Evolutionary conservation across 2,888 invertebrate genomes (phyloP).

Genomic region (Labia minor): DNA sequence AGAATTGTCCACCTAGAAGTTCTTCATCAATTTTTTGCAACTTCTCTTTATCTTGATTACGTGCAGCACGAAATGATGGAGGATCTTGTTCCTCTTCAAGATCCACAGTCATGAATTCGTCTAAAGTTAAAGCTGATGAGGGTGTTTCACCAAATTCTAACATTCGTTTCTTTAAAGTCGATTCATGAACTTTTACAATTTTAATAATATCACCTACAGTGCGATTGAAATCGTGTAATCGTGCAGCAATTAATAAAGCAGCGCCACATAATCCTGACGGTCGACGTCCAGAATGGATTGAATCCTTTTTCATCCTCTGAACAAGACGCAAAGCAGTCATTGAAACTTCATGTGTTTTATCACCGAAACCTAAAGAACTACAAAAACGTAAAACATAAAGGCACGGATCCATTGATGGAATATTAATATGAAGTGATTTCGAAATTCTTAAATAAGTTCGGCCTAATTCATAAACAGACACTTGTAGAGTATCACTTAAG

Average conservation of each 20-base stretch:
- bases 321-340: slow-evolving; percentile 89
- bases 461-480: slow-evolving; percentile 91
- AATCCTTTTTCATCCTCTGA: slow-evolving; percentile 95
- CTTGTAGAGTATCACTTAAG: slow-evolving; percentile 93
- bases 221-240: slow-evolving; percentile 83
- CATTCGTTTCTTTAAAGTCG: slow-evolving; percentile 78
- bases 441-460: slow-evolving; percentile 83
- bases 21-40: slow-evolving; percentile 53
- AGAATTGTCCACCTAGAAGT: background rate
- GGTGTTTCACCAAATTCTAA: slow-evolving; percentile 96
- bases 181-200: slow-evolving; percentile 91
- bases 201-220: slow-evolving; percentile 79
- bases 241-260: slow-evolving; percentile 85
- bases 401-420: slow-evolving; percentile 88
- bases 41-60: slow-evolving; percentile 77
- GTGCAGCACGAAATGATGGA: slow-evolving; percentile 83
- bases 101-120: slow-evolving; percentile 95
- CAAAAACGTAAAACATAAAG: slow-evolving; percentile 92
- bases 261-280: slow-evolving; percentile 98
- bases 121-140: slow-evolving; percentile 83
- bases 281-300: slow-evolving; percentile 88
- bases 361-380: slow-evolving; percentile 79
- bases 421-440: slow-evolving; percentile 77
- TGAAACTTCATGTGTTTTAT: slow-evolving; percentile 87
- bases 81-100: slow-evolving; percentile 94